Evolutionary conservation across 1,140 invertebrate genomes (phyloP).

Genomic region (Drosophila auraria): DNA sequence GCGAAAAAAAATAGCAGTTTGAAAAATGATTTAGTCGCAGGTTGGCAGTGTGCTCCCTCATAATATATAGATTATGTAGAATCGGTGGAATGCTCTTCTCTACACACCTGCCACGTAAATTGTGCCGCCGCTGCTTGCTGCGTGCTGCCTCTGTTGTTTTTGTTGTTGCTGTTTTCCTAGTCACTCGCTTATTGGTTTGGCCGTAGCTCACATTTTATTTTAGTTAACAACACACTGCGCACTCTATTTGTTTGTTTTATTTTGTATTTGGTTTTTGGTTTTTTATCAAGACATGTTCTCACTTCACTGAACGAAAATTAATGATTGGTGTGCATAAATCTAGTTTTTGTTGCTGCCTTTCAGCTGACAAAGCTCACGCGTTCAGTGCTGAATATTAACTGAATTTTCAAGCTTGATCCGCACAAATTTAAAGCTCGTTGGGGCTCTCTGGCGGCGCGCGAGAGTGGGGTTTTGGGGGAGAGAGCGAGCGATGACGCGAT

Average conservation of each 20-base stretch:
- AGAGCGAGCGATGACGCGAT: constrained; percentile 16
- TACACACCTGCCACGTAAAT: constrained; percentile 82
- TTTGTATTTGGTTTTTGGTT: constrained; percentile 13
- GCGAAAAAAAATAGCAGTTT: background rate
- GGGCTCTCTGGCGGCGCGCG: constrained; percentile 3
- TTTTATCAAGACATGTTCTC: constrained; percentile 26
- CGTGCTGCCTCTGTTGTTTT: background rate
- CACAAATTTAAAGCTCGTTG: constrained; percentile 63
- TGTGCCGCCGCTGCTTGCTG: constrained; percentile 21
- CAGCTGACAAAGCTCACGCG: constrained; percentile 57
- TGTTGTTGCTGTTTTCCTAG: constrained; percentile 26
- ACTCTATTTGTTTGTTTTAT: constrained; percentile 12
- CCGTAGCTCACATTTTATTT: constrained; percentile 38
- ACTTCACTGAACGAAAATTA: constrained; percentile 43
- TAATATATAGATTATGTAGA: constrained; percentile 59
- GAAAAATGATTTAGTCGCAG: constrained; percentile 37
- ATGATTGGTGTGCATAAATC: constrained; percentile 26
- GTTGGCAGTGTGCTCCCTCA: constrained; percentile 8
- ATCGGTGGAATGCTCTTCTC: constrained; percentile 67
- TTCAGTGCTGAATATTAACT: constrained; percentile 51
- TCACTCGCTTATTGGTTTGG: constrained; percentile 29
- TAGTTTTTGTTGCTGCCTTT: constrained; percentile 7
- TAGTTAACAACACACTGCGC: constrained; percentile 12
- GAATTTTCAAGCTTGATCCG: constrained; percentile 57
- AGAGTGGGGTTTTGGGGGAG: background rate